These are phyloP conservation scores for Pelochelys cantorii DNA, from an alignment of 2,797 vertebrate genomes.

Conservation along the genomic window DNA sequence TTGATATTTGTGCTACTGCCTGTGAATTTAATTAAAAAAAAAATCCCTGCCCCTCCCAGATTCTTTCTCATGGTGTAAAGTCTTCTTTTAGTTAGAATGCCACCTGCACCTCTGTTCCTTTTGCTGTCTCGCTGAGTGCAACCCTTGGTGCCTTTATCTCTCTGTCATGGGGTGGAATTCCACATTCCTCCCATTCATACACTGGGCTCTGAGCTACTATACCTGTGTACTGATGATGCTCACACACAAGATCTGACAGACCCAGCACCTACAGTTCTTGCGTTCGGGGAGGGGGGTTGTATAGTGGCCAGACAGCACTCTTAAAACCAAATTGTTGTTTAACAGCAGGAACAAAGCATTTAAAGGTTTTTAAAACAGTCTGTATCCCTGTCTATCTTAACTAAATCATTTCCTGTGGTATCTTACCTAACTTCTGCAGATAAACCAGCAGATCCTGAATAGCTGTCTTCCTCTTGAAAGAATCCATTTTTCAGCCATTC, in stretches of 20 bases:
- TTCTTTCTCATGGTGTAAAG: neutral
- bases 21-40: neutral
- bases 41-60: neutral
- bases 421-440: neutral
- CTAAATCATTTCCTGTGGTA: neutral
- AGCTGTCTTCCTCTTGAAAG: neutral
- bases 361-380: neutral
- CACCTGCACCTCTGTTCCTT: neutral
- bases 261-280: neutral
- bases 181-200: neutral
- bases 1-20: neutral
- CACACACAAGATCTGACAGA: neutral
- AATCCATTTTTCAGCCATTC: neutral
- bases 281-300: too few relatives aligned
- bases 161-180: neutral
- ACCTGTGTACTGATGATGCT: neutral
- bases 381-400: neutral
- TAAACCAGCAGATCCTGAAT: neutral
- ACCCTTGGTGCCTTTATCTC: neutral
- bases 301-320: neutral
- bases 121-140: neutral
- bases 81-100: neutral
- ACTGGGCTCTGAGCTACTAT: neutral
- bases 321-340: neutral
- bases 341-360: neutral